Percentiles rank a stretch among this genome's conserved stretches.
phyloP scores from a whole-genome alignment of 2,113 vertebrate species.

The Xenus cinereus region DNA sequence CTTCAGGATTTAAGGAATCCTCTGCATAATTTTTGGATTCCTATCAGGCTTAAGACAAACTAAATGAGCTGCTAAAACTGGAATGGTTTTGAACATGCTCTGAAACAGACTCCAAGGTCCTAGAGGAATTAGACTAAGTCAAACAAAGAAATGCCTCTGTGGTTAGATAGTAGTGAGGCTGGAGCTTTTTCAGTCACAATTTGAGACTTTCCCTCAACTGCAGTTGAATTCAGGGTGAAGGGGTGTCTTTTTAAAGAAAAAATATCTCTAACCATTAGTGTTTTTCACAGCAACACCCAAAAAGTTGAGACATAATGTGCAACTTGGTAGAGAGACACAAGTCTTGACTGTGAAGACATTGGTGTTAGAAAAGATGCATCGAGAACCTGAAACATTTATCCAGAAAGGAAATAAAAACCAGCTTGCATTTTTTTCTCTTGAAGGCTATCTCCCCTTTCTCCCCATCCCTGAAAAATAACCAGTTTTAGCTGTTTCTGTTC shows the following conservation, averaged over 20 bases:
- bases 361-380: background rate
- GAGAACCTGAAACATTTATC: background rate
- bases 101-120: background rate
- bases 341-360: background rate
- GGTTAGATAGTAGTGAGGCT: background rate
- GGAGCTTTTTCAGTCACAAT: background rate
- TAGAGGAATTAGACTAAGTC: background rate
- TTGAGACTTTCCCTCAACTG: background rate
- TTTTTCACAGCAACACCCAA: background rate
- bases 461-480: background rate
- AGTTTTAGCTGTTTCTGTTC: conserved; percentile 39
- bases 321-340: background rate
- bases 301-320: background rate
- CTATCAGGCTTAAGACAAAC: background rate
- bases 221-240: background rate
- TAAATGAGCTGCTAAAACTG: conserved; percentile 43
- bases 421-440: background rate
- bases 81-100: conserved; percentile 18
- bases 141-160: conserved; percentile 37
- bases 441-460: background rate
- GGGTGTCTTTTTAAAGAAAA: background rate
- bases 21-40: conserved; percentile 6
- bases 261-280: background rate
- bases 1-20: conserved; percentile 12
- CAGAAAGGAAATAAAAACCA: conserved; percentile 13